Conservation (phyloP, 2,797 vertebrate genomes). For the Emydoidea blandingii region DNA sequence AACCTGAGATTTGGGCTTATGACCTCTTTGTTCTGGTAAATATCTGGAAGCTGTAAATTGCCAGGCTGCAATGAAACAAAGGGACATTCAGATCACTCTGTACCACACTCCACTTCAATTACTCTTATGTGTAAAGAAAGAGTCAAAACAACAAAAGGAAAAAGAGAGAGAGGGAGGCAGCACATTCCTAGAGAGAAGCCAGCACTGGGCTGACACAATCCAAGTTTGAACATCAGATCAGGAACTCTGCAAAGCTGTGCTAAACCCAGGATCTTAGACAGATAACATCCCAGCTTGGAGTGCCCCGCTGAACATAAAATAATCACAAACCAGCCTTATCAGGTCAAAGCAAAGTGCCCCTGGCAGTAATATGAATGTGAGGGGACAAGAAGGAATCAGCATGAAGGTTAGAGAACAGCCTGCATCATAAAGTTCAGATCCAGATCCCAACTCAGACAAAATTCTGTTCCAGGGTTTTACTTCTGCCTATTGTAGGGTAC, state of each 20-base stretch:
- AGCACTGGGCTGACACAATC: slow-evolving; percentile 12
- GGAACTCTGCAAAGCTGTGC: slow-evolving; percentile 51
- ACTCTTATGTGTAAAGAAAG: neutral
- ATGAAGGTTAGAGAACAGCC: neutral
- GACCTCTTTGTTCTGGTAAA: neutral
- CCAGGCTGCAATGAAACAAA: neutral
- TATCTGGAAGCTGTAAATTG: neutral
- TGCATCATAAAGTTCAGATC: neutral
- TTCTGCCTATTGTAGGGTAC: neutral
- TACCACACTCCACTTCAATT: slow-evolving; percentile 19
- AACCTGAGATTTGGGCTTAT: neutral
- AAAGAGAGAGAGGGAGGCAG: slow-evolving; percentile 34
- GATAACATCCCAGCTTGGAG: neutral
- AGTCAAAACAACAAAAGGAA: neutral
- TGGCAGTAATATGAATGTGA: neutral
- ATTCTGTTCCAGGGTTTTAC: neutral
- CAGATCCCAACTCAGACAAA: neutral
- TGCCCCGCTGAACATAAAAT: neutral
- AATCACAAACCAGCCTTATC: neutral
- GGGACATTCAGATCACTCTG: neutral
- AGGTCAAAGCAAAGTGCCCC: neutral
- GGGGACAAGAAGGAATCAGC: neutral
- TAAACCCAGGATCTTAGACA: slow-evolving; percentile 36
- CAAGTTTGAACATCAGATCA: slow-evolving; percentile 46
- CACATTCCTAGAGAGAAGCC: slow-evolving; percentile 38